phyloP scores from a whole-genome alignment of 1,140 invertebrate genomes.

The Danaus melanippus region DNA sequence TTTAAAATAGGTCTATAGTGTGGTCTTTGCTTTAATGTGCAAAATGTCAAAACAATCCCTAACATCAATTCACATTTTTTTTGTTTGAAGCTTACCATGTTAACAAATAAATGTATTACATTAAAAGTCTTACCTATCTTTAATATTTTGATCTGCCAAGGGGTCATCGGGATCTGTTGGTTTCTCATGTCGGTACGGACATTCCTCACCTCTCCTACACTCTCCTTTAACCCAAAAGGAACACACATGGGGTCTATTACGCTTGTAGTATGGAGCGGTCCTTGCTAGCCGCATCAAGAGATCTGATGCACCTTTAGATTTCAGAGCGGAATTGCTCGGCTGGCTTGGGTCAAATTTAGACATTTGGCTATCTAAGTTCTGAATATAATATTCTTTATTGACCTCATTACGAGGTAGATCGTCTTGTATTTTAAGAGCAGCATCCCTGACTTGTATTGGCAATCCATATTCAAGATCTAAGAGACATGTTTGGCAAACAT shows the following conservation, averaged over 20 bases:
- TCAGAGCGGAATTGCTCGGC: constrained; percentile 77
- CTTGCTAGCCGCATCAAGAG: constrained; percentile 94
- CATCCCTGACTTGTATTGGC: constrained; percentile 95
- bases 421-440: constrained; percentile 94
- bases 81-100: background rate
- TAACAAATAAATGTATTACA: background rate
- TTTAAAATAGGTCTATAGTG: too few species aligned
- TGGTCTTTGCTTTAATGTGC: too few species aligned
- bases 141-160: constrained; percentile 98
- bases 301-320: constrained; percentile 87
- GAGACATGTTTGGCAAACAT: constrained; percentile 99
- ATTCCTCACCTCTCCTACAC: constrained; percentile 98
- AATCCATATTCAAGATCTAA: constrained; percentile 98
- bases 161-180: constrained; percentile 99
- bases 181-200: constrained; percentile 99
- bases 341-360: constrained; percentile 75
- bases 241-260: constrained; percentile 99
- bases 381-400: constrained; percentile 99
- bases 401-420: constrained; percentile 97
- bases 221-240: constrained; percentile 99
- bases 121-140: constrained; percentile 78
- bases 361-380: constrained; percentile 90
- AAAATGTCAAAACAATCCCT: too few species aligned
- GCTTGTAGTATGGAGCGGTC: constrained; percentile 98
- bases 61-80: too few species aligned